These are phyloP conservation scores for Heliangelus exortis DNA, from an alignment of 2,797 vertebrate species.

Conservation along the genomic window DNA sequence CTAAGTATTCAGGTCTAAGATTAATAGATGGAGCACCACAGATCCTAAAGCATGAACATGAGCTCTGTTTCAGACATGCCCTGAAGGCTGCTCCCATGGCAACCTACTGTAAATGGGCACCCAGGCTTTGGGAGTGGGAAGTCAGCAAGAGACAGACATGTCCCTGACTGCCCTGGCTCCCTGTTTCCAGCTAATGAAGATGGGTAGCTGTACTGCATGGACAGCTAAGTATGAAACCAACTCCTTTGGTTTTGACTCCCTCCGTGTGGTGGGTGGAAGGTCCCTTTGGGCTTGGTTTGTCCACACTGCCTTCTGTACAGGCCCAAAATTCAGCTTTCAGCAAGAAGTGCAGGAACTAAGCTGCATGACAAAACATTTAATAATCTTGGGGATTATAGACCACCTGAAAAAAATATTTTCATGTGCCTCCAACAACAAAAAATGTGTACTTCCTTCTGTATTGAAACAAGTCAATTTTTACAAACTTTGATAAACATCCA, in stretches of 20 bases:
- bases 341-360: background rate
- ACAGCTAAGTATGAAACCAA: background rate
- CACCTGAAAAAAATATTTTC: background rate
- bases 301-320: background rate
- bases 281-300: background rate
- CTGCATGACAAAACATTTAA: background rate
- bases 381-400: fast-evolving
- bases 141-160: background rate
- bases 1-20: background rate
- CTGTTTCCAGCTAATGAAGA: background rate
- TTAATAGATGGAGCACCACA: background rate
- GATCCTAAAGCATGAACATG: background rate
- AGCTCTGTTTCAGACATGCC: background rate
- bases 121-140: background rate
- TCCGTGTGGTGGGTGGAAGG: background rate
- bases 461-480: background rate
- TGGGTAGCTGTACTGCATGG: background rate
- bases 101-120: background rate
- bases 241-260: background rate
- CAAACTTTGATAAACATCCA: background rate
- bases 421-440: background rate
- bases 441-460: background rate
- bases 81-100: background rate
- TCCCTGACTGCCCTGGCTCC: background rate
- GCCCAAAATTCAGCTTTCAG: background rate